phyloP scores from a whole-genome alignment of 2,113 vertebrate genomes.

The Ranitomeya variabilis region DNA sequence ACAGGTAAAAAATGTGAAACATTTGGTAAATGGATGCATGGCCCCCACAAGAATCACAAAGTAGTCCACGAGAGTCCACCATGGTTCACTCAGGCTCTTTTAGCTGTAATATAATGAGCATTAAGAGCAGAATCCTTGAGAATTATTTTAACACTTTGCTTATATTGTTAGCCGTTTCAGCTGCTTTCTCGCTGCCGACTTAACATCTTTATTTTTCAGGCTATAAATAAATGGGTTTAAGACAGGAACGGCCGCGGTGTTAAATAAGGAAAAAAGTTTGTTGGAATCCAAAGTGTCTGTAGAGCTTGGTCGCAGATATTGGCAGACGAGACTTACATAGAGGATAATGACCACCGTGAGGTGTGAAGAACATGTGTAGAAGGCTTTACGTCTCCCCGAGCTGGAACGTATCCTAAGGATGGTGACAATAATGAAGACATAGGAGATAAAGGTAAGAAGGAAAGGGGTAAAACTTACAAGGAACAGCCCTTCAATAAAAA shows the following conservation, averaged over 20 bases:
- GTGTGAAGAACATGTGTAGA: conserved; percentile 70
- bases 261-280: conserved; percentile 39
- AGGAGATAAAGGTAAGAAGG: conserved; percentile 63
- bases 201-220: conserved; percentile 47
- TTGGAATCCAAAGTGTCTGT: conserved; percentile 40
- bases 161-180: neutral
- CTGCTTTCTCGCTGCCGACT: conserved; percentile 7
- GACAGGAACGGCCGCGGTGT: conserved; percentile 35
- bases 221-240: conserved; percentile 48
- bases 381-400: conserved; percentile 63
- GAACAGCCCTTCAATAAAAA: conserved; percentile 63
- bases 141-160: neutral
- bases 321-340: conserved; percentile 45
- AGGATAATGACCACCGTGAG: conserved; percentile 62
- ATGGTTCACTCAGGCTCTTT: neutral
- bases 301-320: conserved; percentile 49
- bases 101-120: too few species aligned
- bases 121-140: too few species aligned
- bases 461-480: conserved; percentile 61
- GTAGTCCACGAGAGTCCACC: neutral
- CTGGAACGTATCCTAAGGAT: conserved; percentile 62
- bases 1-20: neutral
- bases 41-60: neutral
- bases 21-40: neutral
- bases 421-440: conserved; percentile 60